Conservation (phyloP, 2,113 vertebrate species). For the Xenus cinereus region DNA sequence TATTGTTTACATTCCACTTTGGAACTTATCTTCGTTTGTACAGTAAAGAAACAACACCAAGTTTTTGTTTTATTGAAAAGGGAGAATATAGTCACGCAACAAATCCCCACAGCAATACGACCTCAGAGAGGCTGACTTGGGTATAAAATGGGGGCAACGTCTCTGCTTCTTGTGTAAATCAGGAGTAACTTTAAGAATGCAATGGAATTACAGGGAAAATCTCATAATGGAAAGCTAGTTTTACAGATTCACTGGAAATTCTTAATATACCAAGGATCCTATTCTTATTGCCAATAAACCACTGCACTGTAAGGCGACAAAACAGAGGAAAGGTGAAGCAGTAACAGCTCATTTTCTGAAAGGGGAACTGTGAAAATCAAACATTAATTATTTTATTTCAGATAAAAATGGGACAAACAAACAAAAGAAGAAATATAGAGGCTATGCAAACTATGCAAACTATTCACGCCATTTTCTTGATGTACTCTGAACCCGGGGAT, state of each 20-base stretch:
- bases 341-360: neutral
- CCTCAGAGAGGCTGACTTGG: neutral
- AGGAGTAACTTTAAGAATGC: neutral
- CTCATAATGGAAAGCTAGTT: neutral
- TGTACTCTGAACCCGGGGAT: neutral
- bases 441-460: neutral
- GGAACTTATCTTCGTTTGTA: constrained; percentile 9
- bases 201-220: neutral
- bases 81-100: neutral
- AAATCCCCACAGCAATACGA: neutral
- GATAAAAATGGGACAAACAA: neutral
- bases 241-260: neutral
- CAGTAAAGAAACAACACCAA: neutral
- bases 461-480: constrained; percentile 3
- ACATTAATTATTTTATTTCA: neutral
- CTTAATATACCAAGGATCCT: neutral
- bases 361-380: neutral
- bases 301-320: neutral
- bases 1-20: constrained; percentile 41
- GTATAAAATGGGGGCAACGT: neutral
- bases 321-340: fast-evolving
- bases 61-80: constrained; percentile 8
- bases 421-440: neutral
- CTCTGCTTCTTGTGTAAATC: neutral
- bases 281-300: neutral